A percentile compares a stretch with the other conserved stretches of the same genome.
Evolutionary conservation across 2,113 vertebrate species (phyloP).

Genomic region (Ammospiza caudacuta): DNA sequence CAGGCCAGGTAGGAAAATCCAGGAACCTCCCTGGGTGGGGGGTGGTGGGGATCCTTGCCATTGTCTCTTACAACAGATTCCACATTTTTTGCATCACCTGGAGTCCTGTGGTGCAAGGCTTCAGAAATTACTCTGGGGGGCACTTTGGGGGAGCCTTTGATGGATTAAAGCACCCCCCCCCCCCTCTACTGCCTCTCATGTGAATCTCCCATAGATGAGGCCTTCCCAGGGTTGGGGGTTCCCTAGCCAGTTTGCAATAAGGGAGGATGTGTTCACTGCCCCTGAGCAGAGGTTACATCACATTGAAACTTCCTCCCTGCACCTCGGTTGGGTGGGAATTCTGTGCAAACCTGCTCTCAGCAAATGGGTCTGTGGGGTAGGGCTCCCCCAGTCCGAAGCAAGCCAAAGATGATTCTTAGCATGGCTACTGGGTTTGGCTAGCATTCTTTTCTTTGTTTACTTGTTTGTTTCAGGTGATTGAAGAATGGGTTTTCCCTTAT

Average conservation of each 20-base stretch:
- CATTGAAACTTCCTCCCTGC: accelerated
- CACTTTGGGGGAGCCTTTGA: neutral
- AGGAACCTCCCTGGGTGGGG: too few relatives aligned
- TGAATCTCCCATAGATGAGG: too few relatives aligned
- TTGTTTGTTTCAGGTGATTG: neutral
- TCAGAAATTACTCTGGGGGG: neutral
- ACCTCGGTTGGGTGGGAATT: accelerated
- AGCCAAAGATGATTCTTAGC: neutral
- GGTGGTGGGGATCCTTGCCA: too few relatives aligned
- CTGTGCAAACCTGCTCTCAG: neutral
- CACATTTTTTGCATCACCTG: too few relatives aligned
- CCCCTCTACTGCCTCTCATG: neutral
- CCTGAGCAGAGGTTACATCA: neutral
- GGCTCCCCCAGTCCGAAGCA: neutral
- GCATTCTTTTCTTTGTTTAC: neutral
- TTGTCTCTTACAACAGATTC: too few relatives aligned
- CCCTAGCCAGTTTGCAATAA: neutral
- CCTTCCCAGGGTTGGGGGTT: neutral
- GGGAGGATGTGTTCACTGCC: neutral
- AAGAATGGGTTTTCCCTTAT: neutral
- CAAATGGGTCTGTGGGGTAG: neutral
- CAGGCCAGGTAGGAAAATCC: neutral
- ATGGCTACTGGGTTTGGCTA: neutral
- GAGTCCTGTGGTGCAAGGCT: neutral
- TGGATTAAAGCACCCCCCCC: neutral